phyloP scores from a whole-genome alignment of 2,797 vertebrate genomes.

The Hapalemur alaotrensis region DNA sequence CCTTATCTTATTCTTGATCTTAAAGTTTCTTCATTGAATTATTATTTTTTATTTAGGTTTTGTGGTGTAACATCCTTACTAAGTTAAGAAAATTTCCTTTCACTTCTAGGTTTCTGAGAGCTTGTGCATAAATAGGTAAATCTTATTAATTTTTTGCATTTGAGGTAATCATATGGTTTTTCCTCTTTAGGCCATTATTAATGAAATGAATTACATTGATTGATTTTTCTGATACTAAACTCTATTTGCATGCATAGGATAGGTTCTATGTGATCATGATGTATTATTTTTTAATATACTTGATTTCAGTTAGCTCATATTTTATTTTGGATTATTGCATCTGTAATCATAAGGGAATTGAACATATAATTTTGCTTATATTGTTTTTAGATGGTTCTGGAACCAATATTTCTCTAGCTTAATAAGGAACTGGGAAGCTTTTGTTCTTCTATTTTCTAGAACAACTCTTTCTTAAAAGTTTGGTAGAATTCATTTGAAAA shows the following conservation, averaged over 20 bases:
- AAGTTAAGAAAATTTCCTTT: not conserved
- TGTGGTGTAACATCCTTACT: not conserved
- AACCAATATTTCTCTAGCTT: not conserved
- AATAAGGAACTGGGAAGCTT: not conserved
- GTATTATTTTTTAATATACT: not conserved
- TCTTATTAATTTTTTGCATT: not conserved
- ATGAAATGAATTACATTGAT: conserved; percentile 15
- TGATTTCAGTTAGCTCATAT: not conserved
- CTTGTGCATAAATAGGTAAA: not conserved
- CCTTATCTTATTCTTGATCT: not conserved
- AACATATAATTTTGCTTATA: not conserved
- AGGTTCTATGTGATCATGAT: not conserved
- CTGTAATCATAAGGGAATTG: not conserved
- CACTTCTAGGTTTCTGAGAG: not conserved
- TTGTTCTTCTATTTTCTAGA: not conserved
- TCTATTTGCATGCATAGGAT: not conserved
- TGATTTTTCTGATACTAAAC: not conserved
- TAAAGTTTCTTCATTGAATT: not conserved
- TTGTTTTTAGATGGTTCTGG: not conserved
- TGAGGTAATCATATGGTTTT: not conserved
- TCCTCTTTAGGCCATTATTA: not conserved
- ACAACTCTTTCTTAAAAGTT: not conserved
- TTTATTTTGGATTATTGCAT: not conserved
- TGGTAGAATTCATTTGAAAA: conserved; percentile 13
- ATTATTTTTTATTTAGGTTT: not conserved